Base-by-base conservation (phyloP, 1,140 invertebrate genomes). In the Sweltsa coloradensis region DNA sequence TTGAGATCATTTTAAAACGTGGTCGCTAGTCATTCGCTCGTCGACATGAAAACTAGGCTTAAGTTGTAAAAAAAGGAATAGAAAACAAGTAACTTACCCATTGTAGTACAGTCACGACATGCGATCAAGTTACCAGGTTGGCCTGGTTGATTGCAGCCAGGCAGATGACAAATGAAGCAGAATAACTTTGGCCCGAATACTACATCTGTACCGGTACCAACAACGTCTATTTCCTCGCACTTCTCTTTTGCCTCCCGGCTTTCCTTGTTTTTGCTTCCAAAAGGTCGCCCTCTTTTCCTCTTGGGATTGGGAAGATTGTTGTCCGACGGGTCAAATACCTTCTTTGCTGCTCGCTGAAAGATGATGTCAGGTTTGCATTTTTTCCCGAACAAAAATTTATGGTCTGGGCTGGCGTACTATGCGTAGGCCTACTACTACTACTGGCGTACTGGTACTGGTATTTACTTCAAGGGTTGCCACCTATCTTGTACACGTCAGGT, bases 311-410 rank as follows among this genome's bases (percentile, higher is more conserved):
- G 79, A 5, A 83, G 60, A 65, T 81, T 76, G 52, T 78, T 81
- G 52, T 85, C 82, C 3, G 81, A 84, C n/a, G 82, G 82, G 62
- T 85, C 82, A 59, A 83, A 83, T 1, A 85, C 81, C 65, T 82
- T 82, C 56, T 81, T 84, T 5, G 79, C n/a, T n/a, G n/a, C 81
- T 65, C 70, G 60, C 67, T 71, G 50, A 45, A 62, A 62, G 39
- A 49, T 34, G n/a, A n/a, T n/a, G n/a, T n/a, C n/a, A n/a, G n/a
- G n/a, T n/a, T n/a, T n/a, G n/a, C n/a, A n/a, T n/a, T n/a, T n/a
- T n/a, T n/a, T n/a, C n/a, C n/a, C n/a, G n/a, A n/a, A n/a, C n/a
- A n/a, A n/a, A n/a, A n/a, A n/a, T n/a, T n/a, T n/a, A n/a, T n/a
- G n/a, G n/a, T n/a, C n/a, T n/a, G n/a, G n/a, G n/a, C n/a, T n/a